Base-by-base conservation (phyloP, 2,113 vertebrate genomes). In the Aleadryas rufinucha region DNA sequence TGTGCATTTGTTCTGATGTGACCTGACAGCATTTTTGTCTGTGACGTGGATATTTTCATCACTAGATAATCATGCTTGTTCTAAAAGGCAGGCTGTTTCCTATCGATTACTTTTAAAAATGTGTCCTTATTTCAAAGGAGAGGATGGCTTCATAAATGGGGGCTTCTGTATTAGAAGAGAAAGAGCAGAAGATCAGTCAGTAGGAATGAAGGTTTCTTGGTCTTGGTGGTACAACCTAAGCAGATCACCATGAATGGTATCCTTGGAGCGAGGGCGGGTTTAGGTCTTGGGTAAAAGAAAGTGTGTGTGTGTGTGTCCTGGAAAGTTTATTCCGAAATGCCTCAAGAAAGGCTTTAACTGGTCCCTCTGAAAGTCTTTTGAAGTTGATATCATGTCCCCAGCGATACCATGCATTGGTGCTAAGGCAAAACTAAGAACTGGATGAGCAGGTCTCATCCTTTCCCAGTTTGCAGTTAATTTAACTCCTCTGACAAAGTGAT, bases 371-470 rank as follows among this genome's bases (percentile, higher is more conserved):
- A 85, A 50, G 61, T 31, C 70, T 76, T 68, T 18, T 27, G 44
- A 60, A 57, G 45, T 60, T 15, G 41, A 15, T 35, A 19, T 30
- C 0, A 0, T 66, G 30, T 28, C 44, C 27, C 13, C 61, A 66
- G 37, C 15, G 11, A 39, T 30, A 16, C 7, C 9, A 4, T 9
- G 39, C 65, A 8, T 56, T 47, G 49, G 8, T 60, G 37, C 41
- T n/a, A 72, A 88, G n/a, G 24, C 11, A 52, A 64, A 83, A 56
- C 11, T 20, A 69, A 60, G 57, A 72, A 15, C 33, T 20, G n/a
- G 35, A 24, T 7, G 39, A 68, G 18, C 42, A 76, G 11, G 11
- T 22, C 35, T 52, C 33, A 35, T 56, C 54, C 41, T 83, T 82
- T 76, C 70, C 24, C 27, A 21, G 9, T 14, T 24, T 68, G 49